phyloP scores from a whole-genome alignment of 2,797 vertebrate genomes.

The Cossypha caffra region DNA sequence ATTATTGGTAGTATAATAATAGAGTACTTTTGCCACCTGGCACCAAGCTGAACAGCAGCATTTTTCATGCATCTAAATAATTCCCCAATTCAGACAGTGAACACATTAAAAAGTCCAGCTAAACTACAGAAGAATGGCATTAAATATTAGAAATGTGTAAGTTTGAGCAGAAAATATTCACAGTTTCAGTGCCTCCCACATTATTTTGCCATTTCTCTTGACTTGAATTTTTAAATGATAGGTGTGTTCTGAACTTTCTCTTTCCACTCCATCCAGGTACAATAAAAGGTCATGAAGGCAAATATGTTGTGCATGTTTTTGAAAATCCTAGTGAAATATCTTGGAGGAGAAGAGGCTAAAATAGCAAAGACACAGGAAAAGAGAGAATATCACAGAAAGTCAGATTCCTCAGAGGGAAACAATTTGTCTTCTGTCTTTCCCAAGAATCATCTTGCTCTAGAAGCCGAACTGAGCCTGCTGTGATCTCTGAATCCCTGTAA shows the following conservation, averaged over 20 bases:
- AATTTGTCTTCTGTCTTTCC: background rate
- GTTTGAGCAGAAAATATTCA: background rate
- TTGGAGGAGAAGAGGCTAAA: background rate
- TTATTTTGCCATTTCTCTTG: background rate
- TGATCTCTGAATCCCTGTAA: background rate
- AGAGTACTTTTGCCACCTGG: background rate
- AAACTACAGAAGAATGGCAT: background rate
- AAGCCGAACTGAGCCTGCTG: background rate
- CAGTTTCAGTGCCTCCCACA: background rate
- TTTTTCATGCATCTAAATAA: background rate
- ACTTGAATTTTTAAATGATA: background rate
- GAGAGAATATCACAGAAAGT: background rate
- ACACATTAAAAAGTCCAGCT: background rate
- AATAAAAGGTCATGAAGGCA: background rate
- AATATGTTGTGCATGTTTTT: background rate
- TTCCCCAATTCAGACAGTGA: background rate
- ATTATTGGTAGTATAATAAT: rapidly evolving
- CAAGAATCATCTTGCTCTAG: background rate
- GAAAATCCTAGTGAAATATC: background rate
- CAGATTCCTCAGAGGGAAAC: background rate
- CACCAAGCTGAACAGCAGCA: background rate
- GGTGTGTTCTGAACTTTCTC: background rate
- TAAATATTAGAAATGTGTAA: background rate
- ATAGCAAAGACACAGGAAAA: background rate
- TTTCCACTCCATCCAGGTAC: background rate